Evolutionary conservation across 2,797 vertebrate species (phyloP), one percentile per base, ranked within the genome.

Genomic region (Acrocephalus scirpaceus): DNA sequence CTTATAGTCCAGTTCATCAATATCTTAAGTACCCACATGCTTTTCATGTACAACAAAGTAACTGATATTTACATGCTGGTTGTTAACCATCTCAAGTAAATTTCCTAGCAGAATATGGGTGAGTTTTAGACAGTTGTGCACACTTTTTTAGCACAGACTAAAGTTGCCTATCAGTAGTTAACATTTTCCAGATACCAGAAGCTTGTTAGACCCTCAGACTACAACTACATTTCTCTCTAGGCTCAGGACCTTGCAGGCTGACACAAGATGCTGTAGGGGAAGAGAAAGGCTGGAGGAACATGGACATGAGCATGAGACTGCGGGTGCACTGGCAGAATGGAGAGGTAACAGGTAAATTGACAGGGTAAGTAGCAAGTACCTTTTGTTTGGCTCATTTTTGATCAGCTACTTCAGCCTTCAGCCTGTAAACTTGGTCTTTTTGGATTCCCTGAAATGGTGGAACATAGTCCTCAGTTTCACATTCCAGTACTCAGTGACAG

Each of bases 1-100:
- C 74, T 97, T 96, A 92, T 36, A 91, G 90, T 82, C 92, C 86
- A 85, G 86, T 87, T 96, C 92, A 94, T 95, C 94, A 94, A 79
- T 94, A 95, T 87, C 93, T 95, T 89, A 91, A 97, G 61, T 82
- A 94, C 53, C 42, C 74, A 47, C 29, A 47, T 44, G 74, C 48
- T 91, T 93, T 94, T 90, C 1, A 4, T 45, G n/a, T 71, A 42
- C 74, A 85, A n/a, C 56, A 87, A 92, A 94, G 83, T 71, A 88
- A 45, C 67, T 70, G 70, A 81, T 75, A 86, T 86, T 94, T 95
- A 48, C 8, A 1, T 75, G 77, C 67, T 82, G 32, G 32, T 89
- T 91, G 60, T 67, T 92, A 90, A 86, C 80, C 34, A 61, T 85
- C 74, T 87, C 86, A 44, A 84, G 71, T 45, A 85, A 92, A 82